phyloP scores from a whole-genome alignment of 2,113 vertebrate genomes.

The Melanocharis versteri region DNA sequence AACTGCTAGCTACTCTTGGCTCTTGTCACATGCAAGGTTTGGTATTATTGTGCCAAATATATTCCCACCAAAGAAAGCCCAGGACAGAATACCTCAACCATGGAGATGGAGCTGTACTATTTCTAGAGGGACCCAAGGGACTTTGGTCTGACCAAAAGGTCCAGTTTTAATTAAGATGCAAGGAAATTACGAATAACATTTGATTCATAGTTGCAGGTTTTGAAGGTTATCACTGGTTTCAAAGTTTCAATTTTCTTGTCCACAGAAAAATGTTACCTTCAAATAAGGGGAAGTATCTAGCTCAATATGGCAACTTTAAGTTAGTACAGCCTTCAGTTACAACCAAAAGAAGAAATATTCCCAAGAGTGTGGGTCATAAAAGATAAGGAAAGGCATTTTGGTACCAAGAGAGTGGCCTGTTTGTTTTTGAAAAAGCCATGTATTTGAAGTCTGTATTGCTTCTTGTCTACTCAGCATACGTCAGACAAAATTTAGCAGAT shows the following conservation, averaged over 20 bases:
- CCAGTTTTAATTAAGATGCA: neutral
- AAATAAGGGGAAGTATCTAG: neutral
- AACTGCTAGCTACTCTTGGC: neutral
- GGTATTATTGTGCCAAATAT: neutral
- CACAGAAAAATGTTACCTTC: neutral
- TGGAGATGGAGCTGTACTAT: neutral
- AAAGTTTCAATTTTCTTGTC: neutral
- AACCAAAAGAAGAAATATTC: neutral
- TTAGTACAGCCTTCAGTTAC: neutral
- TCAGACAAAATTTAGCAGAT: constrained; percentile 42
- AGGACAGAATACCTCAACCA: neutral
- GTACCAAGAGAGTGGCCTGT: neutral
- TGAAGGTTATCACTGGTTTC: neutral
- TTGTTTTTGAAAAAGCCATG: neutral
- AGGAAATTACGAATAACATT: neutral
- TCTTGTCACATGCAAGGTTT: neutral
- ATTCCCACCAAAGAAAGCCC: neutral
- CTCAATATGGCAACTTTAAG: neutral
- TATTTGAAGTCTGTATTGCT: constrained; percentile 13
- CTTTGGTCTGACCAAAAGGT: neutral
- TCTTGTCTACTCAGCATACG: neutral
- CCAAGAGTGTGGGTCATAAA: neutral
- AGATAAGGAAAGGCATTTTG: neutral
- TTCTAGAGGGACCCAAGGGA: neutral
- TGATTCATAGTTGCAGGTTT: neutral